phyloP scores from a whole-genome alignment of 2,888 invertebrate species.

The Eristalis arbustorum region DNA sequence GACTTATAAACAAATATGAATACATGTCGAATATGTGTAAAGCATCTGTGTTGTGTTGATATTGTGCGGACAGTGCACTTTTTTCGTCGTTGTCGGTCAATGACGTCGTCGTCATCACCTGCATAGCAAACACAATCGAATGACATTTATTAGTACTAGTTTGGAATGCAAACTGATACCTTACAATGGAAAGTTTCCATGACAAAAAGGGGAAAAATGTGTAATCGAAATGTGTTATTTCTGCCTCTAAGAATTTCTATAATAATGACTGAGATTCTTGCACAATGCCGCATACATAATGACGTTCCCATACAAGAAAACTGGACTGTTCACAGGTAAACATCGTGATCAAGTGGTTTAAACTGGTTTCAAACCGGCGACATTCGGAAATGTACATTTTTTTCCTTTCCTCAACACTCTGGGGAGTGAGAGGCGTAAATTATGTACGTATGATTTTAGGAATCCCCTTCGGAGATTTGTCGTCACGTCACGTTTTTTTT shows the following conservation, averaged over 20 bases:
- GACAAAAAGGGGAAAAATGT: not conserved
- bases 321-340: slow-evolving; percentile 17
- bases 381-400: slow-evolving; percentile 7
- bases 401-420: not conserved
- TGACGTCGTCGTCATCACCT: not conserved
- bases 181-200: slow-evolving; percentile 17
- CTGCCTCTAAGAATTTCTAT: slow-evolving; percentile 10
- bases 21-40: not conserved
- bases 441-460: slow-evolving; percentile 18
- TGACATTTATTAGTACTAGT: slow-evolving; percentile 17
- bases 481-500: slow-evolving; percentile 21
- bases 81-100: slow-evolving; percentile 22
- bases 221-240: not conserved
- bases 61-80: slow-evolving; percentile 25
- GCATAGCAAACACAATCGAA: not conserved
- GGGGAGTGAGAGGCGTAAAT: not conserved
- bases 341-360: slow-evolving; percentile 42
- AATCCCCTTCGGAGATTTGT: slow-evolving; percentile 47
- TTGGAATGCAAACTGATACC: slow-evolving; percentile 35
- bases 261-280: not conserved
- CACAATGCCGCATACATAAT: slow-evolving; percentile 17
- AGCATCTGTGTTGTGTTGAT: slow-evolving; percentile 1
- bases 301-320: not conserved
- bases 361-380: slow-evolving; percentile 48
- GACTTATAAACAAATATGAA: not conserved